Evolutionary conservation across 2,888 invertebrate genomes (phyloP), one percentile per base, ranked within the genome.

Genomic region (Aspidiotus rigidus): DNA sequence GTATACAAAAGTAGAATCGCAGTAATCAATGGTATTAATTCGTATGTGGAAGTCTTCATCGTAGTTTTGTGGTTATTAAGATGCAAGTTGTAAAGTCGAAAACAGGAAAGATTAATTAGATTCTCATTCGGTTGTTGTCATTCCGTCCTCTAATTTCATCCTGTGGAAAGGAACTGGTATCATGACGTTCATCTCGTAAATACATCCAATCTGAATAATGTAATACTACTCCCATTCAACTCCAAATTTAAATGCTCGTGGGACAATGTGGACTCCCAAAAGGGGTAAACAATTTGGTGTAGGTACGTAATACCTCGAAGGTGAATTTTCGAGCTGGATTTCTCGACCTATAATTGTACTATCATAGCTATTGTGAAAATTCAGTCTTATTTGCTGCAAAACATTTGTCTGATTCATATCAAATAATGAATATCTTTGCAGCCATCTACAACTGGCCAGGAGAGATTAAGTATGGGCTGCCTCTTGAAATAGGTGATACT

Each of bases 401-500:
- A 16, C 41, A 16, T 42, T 59, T 0, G 17, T 62, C 53, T 49
- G 49, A 8, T 49, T 0, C 11, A 1, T 1, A n/a, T 40, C 11
- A 49, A 13, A 28, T 28, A 28, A 62, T n/a, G 10, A 60, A 49
- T n/a, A 75, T 74, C 74, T 74, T 85, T 85, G 70, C 82, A 93
- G 93, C 91, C 75, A 88, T 94, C 72, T 92, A 92, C 81, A 93
- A 93, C 78, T 94, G 91, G 89, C 84, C 87, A 77, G 89, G 90
- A 73, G 89, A 90, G 79, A 86, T 86, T 41, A 84, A 86, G 64
- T 88, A 86, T 74, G 91, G 90, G 49, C 80, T 93, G 72, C 85
- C 90, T 7, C 80, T 96, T 74, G 91, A 93, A 79, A 92, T 95
- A 74, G 95, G 95, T 71, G 95, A 95, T 78, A 89, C 90, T 7